Conservation (phyloP, 2,113 vertebrate species). For the Scortum barcoo region DNA sequence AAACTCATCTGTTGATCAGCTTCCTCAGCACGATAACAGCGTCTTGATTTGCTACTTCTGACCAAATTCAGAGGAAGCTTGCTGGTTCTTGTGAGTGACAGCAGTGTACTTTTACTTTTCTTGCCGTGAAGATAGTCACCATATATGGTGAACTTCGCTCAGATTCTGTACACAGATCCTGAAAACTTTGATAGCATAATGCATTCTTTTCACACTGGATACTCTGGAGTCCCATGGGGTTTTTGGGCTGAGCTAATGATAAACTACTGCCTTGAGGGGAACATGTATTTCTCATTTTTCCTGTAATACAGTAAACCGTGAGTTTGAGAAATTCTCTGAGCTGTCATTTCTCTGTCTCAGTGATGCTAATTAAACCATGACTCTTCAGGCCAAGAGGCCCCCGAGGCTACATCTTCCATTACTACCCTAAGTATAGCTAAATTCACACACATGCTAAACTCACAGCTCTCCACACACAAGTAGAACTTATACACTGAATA, state of each 20-base stretch:
- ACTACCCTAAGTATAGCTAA: conserved; percentile 72
- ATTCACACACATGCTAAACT: conserved; percentile 71
- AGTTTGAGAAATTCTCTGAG: conserved; percentile 77
- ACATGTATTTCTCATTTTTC: conserved; percentile 74
- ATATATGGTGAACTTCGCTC: background rate
- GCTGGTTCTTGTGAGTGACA: background rate
- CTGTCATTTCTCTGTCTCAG: conserved; percentile 78
- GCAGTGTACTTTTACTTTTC: background rate
- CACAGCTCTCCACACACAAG: conserved; percentile 60
- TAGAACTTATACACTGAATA: conserved; percentile 61
- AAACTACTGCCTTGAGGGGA: conserved; percentile 56
- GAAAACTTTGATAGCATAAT: conserved; percentile 30
- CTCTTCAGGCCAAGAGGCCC: conserved; percentile 80
- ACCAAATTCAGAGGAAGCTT: background rate
- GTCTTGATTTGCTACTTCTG: background rate
- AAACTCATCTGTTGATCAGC: background rate
- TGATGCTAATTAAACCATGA: conserved; percentile 84
- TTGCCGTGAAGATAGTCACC: background rate
- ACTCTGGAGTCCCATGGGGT: conserved; percentile 3
- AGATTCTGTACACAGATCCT: background rate
- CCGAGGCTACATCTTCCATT: conserved; percentile 77
- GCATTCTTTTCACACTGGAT: conserved; percentile 35
- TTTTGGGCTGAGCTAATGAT: conserved; percentile 40
- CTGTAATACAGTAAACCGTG: conserved; percentile 76
- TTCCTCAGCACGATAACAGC: background rate